A percentile compares a stretch with the other conserved stretches of the same genome.
Evolutionary conservation across 2,888 invertebrate species (phyloP).

Genomic region (Eupelmus urozonus): DNA sequence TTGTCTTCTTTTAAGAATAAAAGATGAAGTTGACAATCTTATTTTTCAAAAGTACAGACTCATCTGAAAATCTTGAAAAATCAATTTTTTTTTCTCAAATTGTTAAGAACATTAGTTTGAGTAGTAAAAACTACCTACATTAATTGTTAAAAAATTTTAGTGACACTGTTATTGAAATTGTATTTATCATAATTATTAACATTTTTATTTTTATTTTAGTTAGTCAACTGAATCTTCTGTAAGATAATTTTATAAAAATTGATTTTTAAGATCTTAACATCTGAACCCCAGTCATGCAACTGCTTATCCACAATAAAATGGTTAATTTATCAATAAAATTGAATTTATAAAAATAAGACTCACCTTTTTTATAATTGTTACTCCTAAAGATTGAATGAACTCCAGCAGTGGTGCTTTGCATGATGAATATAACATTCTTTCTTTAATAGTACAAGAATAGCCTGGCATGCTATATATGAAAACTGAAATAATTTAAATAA

Average conservation of each 20-base stretch:
- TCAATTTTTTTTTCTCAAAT: conserved; percentile 34
- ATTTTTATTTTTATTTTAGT: conserved; percentile 5
- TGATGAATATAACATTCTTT: conserved; percentile 98
- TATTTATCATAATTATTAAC: conserved; percentile 1
- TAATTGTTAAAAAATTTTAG: not conserved
- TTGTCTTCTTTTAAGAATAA: conserved; percentile 1
- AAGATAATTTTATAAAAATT: conserved; percentile 27
- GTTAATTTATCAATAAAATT: conserved; percentile 36
- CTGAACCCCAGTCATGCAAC: conserved; percentile 37
- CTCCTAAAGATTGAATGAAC: conserved; percentile 87
- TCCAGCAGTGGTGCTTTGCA: conserved; percentile 95
- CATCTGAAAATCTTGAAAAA: conserved; percentile 44
- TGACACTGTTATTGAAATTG: not conserved
- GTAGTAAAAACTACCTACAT: not conserved
- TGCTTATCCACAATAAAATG: conserved; percentile 12
- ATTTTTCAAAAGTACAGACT: conserved; percentile 38
- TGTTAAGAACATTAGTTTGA: conserved; percentile 1
- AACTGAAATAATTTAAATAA: no score
- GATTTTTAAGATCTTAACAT: conserved; percentile 52
- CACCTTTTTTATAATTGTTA: conserved; percentile 93
- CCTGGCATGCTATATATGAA: conserved; percentile 99
- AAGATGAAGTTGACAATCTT: conserved; percentile 30
- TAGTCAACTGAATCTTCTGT: not conserved
- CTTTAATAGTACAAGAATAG: conserved; percentile 96
- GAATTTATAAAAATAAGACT: conserved; percentile 65